Conservation (phyloP, 2,113 vertebrate species). For the Centropus unirufus region DNA sequence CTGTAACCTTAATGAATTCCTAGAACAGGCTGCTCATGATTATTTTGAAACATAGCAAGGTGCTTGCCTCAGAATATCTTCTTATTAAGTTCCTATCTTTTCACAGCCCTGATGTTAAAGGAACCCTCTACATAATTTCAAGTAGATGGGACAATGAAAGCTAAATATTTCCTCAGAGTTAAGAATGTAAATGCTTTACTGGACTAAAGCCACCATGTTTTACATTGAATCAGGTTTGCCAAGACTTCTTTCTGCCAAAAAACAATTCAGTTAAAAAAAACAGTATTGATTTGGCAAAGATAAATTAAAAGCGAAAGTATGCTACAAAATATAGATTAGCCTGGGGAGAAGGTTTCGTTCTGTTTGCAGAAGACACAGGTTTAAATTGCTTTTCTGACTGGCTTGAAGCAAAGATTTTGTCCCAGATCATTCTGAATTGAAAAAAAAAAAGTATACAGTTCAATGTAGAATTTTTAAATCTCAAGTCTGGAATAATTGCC, state of each 20-base stretch:
- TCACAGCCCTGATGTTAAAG: background rate
- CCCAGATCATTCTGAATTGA: background rate
- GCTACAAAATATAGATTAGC: background rate
- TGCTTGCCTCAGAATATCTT: background rate
- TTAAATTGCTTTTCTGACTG: background rate
- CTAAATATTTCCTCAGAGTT: background rate
- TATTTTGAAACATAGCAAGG: background rate
- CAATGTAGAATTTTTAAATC: background rate
- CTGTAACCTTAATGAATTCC: background rate
- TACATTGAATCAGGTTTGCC: background rate
- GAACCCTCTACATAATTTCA: background rate
- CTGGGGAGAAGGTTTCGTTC: background rate
- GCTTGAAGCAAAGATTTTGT: background rate
- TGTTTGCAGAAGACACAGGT: background rate
- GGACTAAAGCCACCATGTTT: background rate
- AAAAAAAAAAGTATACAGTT: background rate
- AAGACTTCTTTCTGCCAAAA: background rate
- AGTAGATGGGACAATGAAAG: background rate
- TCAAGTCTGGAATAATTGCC: background rate
- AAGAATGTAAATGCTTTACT: background rate
- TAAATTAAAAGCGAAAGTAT: background rate
- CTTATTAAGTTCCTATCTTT: background rate
- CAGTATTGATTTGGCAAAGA: background rate
- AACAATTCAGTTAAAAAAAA: background rate
- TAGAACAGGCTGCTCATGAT: background rate